Evolutionary conservation across 2,113 vertebrate genomes (phyloP), one percentile per base, ranked within the genome.

Genomic region (Neolamprologus cancellatus): DNA sequence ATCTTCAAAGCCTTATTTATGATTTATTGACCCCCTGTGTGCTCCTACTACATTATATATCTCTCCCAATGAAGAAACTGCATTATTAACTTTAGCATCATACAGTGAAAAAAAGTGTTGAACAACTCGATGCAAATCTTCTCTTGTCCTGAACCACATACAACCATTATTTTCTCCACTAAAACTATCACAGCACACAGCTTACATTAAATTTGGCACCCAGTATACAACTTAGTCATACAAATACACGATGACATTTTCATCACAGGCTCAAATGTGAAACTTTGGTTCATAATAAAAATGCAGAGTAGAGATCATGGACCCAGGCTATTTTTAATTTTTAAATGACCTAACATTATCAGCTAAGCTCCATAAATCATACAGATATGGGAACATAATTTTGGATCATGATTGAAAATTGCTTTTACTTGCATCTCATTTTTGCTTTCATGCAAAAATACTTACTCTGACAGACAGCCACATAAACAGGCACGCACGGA

Each of bases 1-100:
- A 83, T 90, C 83, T 93, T 92, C 82, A 88, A 90, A 90, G 79
- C 82, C 52, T 80, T 86, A 81, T 91, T 92, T 84, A 91, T 89
- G 84, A 93, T 92, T 93, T 81, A 90, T 81, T 88, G 74, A 89
- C 71, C 83, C 28, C 61, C 82, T 84, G 54, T 82, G 69, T 66
- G 46, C 52, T 13, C 18, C 17, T 61, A 34, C 79, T 91, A 48
- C 74, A 89, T 88, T 91, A 89, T 93, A 64, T 30, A 91, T 84
- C 81, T 84, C 69, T 55, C 18, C 64, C 81, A 80, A 54, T 89
- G 87, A 86, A 57, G 55, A 79, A 87, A 78, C 83, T 89, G 20
- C 59, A 91, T 92, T 82, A 87, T 89, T 87, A 54, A 90, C 80
- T 41, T 66, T 86, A 74, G 80, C 74, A 30, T 87, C 83, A 25